Base-by-base conservation (phyloP, 2,797 vertebrate species). In the Propithecus deckenii region DNA sequence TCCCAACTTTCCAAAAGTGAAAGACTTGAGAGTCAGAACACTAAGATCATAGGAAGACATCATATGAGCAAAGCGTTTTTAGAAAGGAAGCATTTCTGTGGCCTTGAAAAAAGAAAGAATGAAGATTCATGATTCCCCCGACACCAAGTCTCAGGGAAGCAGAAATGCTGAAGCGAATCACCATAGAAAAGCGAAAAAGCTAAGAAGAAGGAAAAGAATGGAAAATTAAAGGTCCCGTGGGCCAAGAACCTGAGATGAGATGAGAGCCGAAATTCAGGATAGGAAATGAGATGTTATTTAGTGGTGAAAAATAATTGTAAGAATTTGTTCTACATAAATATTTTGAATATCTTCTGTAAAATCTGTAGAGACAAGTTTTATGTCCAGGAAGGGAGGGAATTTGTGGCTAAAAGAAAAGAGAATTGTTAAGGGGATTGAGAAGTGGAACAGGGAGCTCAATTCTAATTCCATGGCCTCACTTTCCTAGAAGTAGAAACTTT, bases 21-120 rank as follows among this genome's bases (percentile, higher is more conserved):
- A 92, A 93, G 55, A 85, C 57, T 69, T 38, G 6, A 32, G 11
- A 91, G 28, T 76, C 57, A 78, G 32, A 50, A 90, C 23, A 11
- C 12, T 71, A 55, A 86, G 71, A 55, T 86, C 22, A 65, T 38
- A 79, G 32, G 50, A 78, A 28, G 12, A 57, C 18, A 75, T 71
- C n/a, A 59, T 8, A 25, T 7, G 5, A 92, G 41, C 35, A 79
- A 86, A 91, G 32, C 11, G 20, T 32, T 87, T 7, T 50, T 80
- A 89, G 48, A 89, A 85, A 87, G 80, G 59, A 95, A 72, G 35
- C 46, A 80, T 72, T 90, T 63, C 91, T 78, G 55, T 35, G 50
- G 46, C 18, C 75, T 76, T 86, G 32, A 46, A 80, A 80, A 50
- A 88, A 86, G 48, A 63, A 61, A 50, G 17, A 59, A 79, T 74